Percentiles rank a stretch among this genome's conserved stretches.
Evolutionary conservation across 2,797 vertebrate species (phyloP).

Genomic region (Spizella passerina): DNA sequence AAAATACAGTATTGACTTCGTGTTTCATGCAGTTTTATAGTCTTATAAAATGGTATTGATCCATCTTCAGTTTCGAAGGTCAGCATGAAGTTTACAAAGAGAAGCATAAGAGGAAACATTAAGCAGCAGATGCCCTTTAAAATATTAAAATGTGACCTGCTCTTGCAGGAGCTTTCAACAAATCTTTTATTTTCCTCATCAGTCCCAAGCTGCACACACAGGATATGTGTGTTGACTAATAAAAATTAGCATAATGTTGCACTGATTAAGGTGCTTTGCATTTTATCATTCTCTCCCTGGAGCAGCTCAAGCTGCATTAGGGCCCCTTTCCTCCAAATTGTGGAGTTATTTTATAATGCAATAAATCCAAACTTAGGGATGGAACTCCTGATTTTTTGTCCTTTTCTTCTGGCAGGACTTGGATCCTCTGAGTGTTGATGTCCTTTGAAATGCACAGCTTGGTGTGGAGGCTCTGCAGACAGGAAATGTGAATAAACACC

Average conservation of each 20-base stretch:
- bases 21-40: slow-evolving; percentile 52
- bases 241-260: background rate
- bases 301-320: background rate
- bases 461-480: background rate
- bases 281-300: background rate
- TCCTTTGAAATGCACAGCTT: background rate
- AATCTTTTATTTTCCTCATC: background rate
- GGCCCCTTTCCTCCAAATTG: background rate
- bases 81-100: slow-evolving; percentile 40
- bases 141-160: slow-evolving; percentile 18
- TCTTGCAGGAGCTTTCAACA: background rate
- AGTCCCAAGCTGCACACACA: background rate
- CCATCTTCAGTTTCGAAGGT: slow-evolving; percentile 33
- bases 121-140: slow-evolving; percentile 8
- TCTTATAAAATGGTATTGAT: slow-evolving; percentile 67
- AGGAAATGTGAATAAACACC: background rate
- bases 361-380: background rate
- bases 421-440: fast-evolving
- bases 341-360: background rate
- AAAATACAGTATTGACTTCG: slow-evolving; percentile 64
- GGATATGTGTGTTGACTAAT: background rate
- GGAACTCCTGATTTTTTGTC: background rate
- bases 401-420: background rate
- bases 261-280: background rate
- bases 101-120: background rate